These are phyloP conservation scores for Leptopilina syphax DNA, from an alignment of 2,888 invertebrate species.

Conservation along the genomic window DNA sequence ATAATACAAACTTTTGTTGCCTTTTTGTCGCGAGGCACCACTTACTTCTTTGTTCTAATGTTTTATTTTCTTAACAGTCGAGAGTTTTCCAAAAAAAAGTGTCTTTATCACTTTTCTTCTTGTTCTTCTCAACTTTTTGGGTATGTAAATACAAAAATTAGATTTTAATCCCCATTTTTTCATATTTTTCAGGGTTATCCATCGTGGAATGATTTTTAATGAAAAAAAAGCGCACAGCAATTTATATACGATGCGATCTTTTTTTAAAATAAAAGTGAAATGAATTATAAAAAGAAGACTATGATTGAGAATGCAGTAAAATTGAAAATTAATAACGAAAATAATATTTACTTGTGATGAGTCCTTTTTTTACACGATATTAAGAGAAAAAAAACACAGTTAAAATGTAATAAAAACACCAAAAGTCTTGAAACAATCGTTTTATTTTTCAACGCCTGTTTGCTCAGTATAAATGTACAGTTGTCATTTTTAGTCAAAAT, in stretches of 20 bases:
- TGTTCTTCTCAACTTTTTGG: neutral
- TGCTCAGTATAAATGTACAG: neutral
- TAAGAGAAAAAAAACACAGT: neutral
- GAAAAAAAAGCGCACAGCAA: slow-evolving; percentile 4
- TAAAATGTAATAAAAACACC: neutral
- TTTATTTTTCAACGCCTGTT: neutral
- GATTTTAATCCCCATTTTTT: neutral
- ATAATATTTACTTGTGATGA: neutral
- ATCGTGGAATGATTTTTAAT: neutral
- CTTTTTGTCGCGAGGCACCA: too few relatives aligned
- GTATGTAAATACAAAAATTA: neutral
- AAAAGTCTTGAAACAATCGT: neutral
- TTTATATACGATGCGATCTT: neutral
- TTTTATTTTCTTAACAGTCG: too few relatives aligned
- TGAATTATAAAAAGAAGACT: neutral
- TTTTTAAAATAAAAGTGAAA: neutral
- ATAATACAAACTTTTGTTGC: too few relatives aligned
- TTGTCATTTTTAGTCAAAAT: neutral
- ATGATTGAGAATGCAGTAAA: neutral
- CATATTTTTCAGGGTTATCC: slow-evolving; percentile 10
- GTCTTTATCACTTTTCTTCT: neutral
- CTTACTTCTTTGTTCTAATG: too few relatives aligned
- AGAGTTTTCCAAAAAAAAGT: too few relatives aligned
- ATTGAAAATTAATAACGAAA: slow-evolving; percentile 3
- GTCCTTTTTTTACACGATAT: slow-evolving; percentile 8